Base-by-base conservation (phyloP, 2,888 invertebrate genomes). In the Rhorus exstirpatorius region DNA sequence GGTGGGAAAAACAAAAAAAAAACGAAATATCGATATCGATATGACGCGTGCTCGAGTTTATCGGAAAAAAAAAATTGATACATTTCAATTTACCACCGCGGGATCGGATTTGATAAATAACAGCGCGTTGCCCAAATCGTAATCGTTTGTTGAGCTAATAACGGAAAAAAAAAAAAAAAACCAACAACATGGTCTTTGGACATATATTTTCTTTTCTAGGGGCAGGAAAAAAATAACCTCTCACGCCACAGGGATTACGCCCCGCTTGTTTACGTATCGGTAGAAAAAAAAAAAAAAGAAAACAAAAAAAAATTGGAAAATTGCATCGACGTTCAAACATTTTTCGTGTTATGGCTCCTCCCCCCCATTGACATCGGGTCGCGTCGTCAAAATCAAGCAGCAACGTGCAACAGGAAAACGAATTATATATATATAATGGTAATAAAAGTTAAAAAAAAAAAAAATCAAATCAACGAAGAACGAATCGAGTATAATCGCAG, bases 161-260 rank as follows among this genome's bases (percentile, higher is more conserved):
- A 35, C 7, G 67, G 17, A 49, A 7, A 21, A 44, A n/a, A 44
- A 46, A 24, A 12, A 61, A 46, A 35, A n/a, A 61, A 79, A 84
- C 61, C 75, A 46, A 68, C 8, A 21, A 63, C 44, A 12, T 17
- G 65, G n/a, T n/a, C n/a, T n/a, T n/a, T n/a, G n/a, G n/a, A n/a
- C n/a, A n/a, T n/a, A n/a, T n/a, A n/a, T n/a, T n/a, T n/a, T n/a
- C n/a, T n/a, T n/a, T n/a, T n/a, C n/a, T n/a, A n/a, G n/a, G n/a
- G n/a, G n/a, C n/a, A n/a, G n/a, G n/a, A n/a, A n/a, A n/a, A n/a
- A n/a, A n/a, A n/a, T n/a, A n/a, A n/a, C n/a, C n/a, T n/a, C n/a
- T n/a, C n/a, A n/a, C n/a, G n/a, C n/a, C n/a, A n/a, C n/a, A n/a
- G n/a, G n/a, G n/a, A n/a, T n/a, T n/a, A 49, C 19, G 0, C 3